phyloP scores from a whole-genome alignment of 1,140 invertebrate species.

The Ceratina japonica region DNA sequence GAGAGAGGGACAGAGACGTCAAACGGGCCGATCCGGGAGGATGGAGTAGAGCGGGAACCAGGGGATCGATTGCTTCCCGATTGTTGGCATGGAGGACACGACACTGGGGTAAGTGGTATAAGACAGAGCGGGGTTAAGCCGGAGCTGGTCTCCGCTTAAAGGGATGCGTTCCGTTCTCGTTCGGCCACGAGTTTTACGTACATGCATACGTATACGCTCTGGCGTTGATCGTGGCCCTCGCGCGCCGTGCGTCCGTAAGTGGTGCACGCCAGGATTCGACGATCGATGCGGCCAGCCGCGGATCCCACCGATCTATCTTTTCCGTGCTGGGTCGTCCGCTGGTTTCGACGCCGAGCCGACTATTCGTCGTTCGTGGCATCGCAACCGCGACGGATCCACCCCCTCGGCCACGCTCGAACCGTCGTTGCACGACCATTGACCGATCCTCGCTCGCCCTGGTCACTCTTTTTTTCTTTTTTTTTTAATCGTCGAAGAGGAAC shows the following conservation, averaged over 20 bases:
- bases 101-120: constrained; percentile 51
- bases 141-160: constrained; percentile 1
- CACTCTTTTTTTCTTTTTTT: too few species aligned
- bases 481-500: background rate
- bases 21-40: constrained; percentile 32
- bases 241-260: background rate
- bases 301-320: constrained; percentile 26
- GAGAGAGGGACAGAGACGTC: background rate
- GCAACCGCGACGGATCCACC: background rate
- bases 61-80: constrained; percentile 60
- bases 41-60: constrained; percentile 57
- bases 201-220: too few species aligned
- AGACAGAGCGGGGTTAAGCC: background rate
- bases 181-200: background rate
- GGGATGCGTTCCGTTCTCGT: background rate
- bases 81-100: constrained; percentile 61
- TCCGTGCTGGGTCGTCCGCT: background rate
- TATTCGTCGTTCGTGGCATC: background rate
- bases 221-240: too few species aligned
- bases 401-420: background rate
- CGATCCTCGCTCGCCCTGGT: background rate
- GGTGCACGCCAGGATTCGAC: constrained; percentile 12
- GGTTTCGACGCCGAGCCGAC: background rate
- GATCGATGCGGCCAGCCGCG: constrained; percentile 7
- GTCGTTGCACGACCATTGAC: background rate